Evolutionary conservation across 1,140 invertebrate species (phyloP).

Genomic region (Homarus americanus): DNA sequence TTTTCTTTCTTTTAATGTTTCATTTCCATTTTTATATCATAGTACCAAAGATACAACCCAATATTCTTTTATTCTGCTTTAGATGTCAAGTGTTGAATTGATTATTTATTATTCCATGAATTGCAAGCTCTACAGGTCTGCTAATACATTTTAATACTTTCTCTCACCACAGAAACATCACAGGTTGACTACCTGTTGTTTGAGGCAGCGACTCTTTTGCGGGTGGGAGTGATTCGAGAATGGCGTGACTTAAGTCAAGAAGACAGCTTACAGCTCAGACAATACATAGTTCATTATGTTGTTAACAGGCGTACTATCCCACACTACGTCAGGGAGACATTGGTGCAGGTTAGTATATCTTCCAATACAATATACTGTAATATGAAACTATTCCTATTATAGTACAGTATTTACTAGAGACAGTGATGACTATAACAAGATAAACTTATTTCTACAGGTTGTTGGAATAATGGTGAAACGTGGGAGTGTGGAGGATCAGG

Average conservation of each 20-base stretch:
- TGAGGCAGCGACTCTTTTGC: conserved; percentile 90
- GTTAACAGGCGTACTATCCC: conserved; percentile 83
- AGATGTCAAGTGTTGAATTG: no score
- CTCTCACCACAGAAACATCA: conserved; percentile 83
- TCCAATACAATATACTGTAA: neutral
- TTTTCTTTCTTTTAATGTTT: no score
- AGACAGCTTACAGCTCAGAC: conserved; percentile 85
- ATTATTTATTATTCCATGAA: no score
- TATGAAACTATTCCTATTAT: no score
- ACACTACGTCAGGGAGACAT: conserved; percentile 83
- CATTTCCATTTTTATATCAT: neutral
- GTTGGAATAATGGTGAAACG: conserved; percentile 93
- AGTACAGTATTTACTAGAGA: neutral
- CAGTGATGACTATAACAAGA: no score
- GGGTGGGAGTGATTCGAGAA: conserved; percentile 89
- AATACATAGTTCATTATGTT: conserved; percentile 89
- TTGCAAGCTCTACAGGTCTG: no score
- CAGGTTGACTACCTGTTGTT: conserved; percentile 90
- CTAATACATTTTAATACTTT: neutral
- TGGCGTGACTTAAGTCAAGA: conserved; percentile 85
- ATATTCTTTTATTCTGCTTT: no score
- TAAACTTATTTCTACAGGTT: conserved; percentile 77
- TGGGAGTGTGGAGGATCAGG: conserved; percentile 86
- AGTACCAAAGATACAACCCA: no score
- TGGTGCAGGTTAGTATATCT: conserved; percentile 82